A percentile compares a stretch with the other conserved stretches of the same genome.
Conservation (phyloP, 2,888 invertebrate genomes). For the Enchytraeus crypticus region DNA sequence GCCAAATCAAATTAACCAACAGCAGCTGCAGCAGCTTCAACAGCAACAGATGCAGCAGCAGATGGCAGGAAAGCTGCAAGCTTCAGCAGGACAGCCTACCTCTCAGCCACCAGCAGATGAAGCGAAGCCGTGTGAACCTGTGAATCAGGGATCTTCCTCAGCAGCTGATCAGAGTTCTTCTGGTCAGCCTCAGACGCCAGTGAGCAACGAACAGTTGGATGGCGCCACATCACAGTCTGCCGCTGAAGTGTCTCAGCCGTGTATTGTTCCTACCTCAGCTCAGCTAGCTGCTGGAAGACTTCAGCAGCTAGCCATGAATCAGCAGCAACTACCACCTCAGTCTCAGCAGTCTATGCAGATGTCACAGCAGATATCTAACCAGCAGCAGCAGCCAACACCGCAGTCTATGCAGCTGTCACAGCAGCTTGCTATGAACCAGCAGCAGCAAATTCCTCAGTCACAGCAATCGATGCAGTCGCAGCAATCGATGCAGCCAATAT, state of each 20-base stretch:
- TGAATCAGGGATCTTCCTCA: not conserved
- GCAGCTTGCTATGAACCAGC: not conserved
- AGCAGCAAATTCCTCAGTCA: not conserved
- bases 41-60: not conserved
- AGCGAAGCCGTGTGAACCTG: not conserved
- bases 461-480: not conserved
- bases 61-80: not conserved
- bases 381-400: not conserved
- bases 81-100: not conserved
- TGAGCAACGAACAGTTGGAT: not conserved
- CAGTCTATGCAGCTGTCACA: conserved; percentile 1
- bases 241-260: too few species aligned
- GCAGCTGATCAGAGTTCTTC: not conserved
- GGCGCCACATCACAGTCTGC: not conserved
- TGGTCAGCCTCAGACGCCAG: not conserved
- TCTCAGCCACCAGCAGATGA: not conserved
- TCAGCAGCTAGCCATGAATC: not conserved
- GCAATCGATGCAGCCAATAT: not conserved
- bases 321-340: conserved; percentile 8
- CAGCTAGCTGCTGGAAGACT: not conserved
- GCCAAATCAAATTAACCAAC: not conserved
- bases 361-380: not conserved
- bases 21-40: not conserved
- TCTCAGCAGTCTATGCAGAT: conserved; percentile 7
- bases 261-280: not conserved